Conservation (phyloP, 1,140 invertebrate genomes). For the Brachionus rubens region DNA sequence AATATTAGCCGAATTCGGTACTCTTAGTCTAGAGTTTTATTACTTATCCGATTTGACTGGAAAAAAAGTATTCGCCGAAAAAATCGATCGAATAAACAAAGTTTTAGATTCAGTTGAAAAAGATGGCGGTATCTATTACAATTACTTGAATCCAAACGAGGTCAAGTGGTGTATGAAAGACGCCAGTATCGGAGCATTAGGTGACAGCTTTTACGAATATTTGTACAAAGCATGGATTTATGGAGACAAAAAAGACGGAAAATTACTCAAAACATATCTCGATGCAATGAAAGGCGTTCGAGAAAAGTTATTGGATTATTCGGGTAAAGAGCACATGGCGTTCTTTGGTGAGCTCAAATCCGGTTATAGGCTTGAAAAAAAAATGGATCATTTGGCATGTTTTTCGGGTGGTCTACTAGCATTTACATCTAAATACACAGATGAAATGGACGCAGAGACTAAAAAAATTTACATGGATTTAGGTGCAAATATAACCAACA, state of each 20-base stretch:
- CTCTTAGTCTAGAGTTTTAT: slow-evolving; percentile 89
- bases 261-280: slow-evolving; percentile 87
- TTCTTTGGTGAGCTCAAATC: slow-evolving; percentile 87
- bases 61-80: slow-evolving; percentile 78
- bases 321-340: slow-evolving; percentile 74
- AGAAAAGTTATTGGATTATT: slow-evolving; percentile 66
- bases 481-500: slow-evolving; percentile 84
- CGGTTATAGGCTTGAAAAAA: slow-evolving; percentile 85
- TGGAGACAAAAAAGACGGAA: slow-evolving; percentile 75
- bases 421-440: slow-evolving; percentile 67
- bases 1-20: slow-evolving; percentile 94
- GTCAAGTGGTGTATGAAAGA: slow-evolving; percentile 96
- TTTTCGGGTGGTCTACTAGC: slow-evolving; percentile 92
- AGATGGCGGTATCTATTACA: slow-evolving; percentile 89
- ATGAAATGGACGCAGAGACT: slow-evolving; percentile 68
- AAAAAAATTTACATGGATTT: slow-evolving; percentile 78
- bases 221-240: slow-evolving; percentile 91
- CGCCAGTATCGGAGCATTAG: slow-evolving; percentile 92
- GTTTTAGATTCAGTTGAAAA: slow-evolving; percentile 76
- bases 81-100: slow-evolving; percentile 73
- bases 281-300: slow-evolving; percentile 72
- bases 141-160: slow-evolving; percentile 90
- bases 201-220: slow-evolving; percentile 98
- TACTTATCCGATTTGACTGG: slow-evolving; percentile 95
- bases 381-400: slow-evolving; percentile 98